Percentiles rank a stretch among this genome's conserved stretches.
These are phyloP conservation scores for Synodontis membranacea DNA, from an alignment of 2,113 vertebrate species.

Conservation along the genomic window DNA sequence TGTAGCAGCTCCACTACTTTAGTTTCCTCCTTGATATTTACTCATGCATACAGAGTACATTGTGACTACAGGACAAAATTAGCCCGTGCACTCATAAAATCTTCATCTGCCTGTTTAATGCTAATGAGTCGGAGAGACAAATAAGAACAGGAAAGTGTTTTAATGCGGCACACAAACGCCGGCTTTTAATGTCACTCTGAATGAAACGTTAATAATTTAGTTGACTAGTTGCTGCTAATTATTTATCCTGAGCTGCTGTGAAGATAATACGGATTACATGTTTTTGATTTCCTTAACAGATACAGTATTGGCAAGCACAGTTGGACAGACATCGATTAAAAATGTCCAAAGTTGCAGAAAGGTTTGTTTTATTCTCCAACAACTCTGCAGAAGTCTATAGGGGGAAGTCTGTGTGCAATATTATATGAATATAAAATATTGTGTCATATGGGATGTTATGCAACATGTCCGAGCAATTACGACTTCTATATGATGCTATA, in stretches of 20 bases:
- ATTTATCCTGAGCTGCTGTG: neutral
- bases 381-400: too few relatives aligned
- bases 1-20: neutral
- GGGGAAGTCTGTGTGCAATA: neutral
- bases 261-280: neutral
- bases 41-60: conserved; percentile 10
- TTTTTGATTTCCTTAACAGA: conserved; percentile 75
- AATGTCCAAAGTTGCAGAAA: conserved; percentile 99
- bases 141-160: neutral
- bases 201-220: neutral
- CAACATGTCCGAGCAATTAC: neutral
- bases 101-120: conserved; percentile 15
- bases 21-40: neutral
- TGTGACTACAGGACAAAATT: conserved; percentile 23
- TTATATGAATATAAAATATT: neutral
- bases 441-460: neutral
- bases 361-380: conserved; percentile 71
- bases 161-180: neutral
- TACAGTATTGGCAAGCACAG: conserved; percentile 95
- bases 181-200: neutral
- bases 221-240: neutral
- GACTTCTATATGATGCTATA: neutral
- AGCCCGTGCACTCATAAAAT: conserved; percentile 20
- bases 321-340: conserved; percentile 97
- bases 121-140: neutral